Evolutionary conservation across 2,797 vertebrate genomes (phyloP).

Genomic region (Taeniopygia guttata): DNA sequence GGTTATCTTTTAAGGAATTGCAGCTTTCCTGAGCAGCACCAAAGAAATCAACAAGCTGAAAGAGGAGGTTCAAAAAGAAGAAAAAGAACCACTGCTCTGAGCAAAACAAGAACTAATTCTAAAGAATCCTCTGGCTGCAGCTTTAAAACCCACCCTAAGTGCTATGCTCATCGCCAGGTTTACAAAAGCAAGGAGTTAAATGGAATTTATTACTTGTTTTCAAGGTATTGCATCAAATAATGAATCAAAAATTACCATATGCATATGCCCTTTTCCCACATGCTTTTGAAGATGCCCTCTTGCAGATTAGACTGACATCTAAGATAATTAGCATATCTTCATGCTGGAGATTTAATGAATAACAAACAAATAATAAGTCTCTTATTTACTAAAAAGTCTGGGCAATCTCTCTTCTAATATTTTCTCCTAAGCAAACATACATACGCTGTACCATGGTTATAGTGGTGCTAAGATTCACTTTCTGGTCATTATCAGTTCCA

Average conservation of each 20-base stretch:
- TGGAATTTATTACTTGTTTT: conserved; percentile 1
- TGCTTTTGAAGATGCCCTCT: conserved; percentile 16
- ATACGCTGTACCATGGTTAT: background rate
- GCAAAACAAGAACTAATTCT: background rate
- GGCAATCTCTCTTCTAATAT: background rate
- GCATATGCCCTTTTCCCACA: background rate
- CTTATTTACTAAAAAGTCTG: background rate
- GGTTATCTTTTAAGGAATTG: background rate
- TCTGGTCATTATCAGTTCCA: background rate
- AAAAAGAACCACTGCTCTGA: background rate
- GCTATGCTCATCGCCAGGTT: background rate
- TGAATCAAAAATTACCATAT: background rate
- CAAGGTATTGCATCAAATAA: background rate
- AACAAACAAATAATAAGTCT: background rate
- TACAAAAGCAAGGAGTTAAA: background rate
- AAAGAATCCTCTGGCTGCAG: background rate
- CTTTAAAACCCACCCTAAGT: background rate
- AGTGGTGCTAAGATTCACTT: background rate
- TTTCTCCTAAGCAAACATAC: background rate
- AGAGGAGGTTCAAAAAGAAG: background rate
- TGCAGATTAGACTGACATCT: background rate
- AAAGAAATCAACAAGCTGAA: background rate
- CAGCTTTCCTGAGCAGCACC: background rate
- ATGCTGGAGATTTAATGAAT: conserved; percentile 7
- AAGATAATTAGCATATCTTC: background rate